Evolutionary conservation across 2,888 invertebrate species (phyloP).

Genomic region (Xestia rhomboidea): DNA sequence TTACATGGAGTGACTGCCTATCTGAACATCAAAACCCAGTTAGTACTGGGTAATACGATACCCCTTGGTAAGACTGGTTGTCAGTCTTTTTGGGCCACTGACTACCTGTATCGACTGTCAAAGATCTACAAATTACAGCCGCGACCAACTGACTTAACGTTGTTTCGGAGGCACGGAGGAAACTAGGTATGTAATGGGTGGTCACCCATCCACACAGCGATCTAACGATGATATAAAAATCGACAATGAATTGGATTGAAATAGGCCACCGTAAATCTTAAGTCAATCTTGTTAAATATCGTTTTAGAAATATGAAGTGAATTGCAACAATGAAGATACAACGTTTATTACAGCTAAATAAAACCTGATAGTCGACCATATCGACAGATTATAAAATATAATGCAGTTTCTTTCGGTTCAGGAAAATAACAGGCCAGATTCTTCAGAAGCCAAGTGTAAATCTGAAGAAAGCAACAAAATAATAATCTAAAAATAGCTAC

Average conservation of each 20-base stretch:
- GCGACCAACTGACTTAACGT: no score
- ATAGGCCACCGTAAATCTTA: not conserved
- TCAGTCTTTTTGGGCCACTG: no score
- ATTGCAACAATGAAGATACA: not conserved
- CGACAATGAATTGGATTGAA: not conserved
- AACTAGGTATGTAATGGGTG: no score
- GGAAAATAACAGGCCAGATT: not conserved
- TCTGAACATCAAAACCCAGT: no score
- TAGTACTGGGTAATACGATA: no score
- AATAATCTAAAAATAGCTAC: not conserved
- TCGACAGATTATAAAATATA: not conserved
- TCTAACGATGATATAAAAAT: not conserved
- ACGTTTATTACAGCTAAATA: not conserved
- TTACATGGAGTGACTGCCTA: no score
- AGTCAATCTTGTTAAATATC: not conserved
- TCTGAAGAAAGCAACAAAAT: not conserved
- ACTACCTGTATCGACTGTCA: no score
- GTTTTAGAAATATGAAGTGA: not conserved
- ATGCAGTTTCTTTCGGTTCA: no score
- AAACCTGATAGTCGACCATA: not conserved
- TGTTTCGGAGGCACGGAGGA: no score
- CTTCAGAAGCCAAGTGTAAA: not conserved
- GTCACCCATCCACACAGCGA: no score
- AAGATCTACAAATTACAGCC: no score
- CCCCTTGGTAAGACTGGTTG: no score